phyloP scores from a whole-genome alignment of 2,888 invertebrate species.

The Lathronympha strigana region DNA sequence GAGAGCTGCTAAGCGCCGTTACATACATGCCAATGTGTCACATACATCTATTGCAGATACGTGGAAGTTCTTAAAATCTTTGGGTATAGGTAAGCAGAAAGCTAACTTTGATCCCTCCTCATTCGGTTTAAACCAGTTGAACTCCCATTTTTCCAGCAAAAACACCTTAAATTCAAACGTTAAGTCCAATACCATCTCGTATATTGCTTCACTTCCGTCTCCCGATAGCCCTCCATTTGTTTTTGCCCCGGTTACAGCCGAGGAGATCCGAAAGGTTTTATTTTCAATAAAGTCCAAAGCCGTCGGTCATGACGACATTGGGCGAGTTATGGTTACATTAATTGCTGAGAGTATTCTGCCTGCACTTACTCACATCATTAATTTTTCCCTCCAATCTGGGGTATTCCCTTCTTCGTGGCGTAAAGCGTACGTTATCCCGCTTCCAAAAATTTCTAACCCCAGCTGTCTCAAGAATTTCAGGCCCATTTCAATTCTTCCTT shows the following conservation, averaged over 20 bases:
- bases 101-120: background rate
- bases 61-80: background rate
- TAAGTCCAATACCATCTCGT: background rate
- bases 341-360: background rate
- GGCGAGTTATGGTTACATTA: background rate
- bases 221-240: background rate
- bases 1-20: too few species aligned
- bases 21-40: too few species aligned
- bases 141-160: background rate
- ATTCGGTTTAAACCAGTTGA: background rate
- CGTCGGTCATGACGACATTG: background rate
- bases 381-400: background rate
- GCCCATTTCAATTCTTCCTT: too few species aligned
- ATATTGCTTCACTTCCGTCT: background rate
- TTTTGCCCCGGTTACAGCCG: background rate
- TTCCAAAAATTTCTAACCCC: slow-evolving; percentile 23
- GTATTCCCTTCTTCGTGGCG: background rate
- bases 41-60: too few species aligned
- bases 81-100: background rate
- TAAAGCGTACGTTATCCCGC: slow-evolving; percentile 21
- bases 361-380: background rate
- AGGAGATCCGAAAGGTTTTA: background rate
- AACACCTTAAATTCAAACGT: background rate
- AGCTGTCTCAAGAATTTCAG: slow-evolving; percentile 7
- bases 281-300: too few species aligned